Percentiles rank a stretch among this genome's conserved stretches.
phyloP scores from a whole-genome alignment of 2,888 invertebrate genomes.

The Agriotes lineatus region DNA sequence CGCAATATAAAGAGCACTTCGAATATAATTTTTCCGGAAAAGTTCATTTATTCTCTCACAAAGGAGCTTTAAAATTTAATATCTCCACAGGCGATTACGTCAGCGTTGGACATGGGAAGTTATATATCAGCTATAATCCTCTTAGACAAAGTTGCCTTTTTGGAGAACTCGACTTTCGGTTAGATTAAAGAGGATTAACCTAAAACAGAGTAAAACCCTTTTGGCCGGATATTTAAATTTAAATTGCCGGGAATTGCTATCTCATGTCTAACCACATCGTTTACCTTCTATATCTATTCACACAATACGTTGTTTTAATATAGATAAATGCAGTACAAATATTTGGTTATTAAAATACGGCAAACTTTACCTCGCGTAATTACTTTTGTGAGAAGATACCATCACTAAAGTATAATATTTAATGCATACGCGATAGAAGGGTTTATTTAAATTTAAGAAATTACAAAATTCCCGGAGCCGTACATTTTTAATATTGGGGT shows the following conservation, averaged over 20 bases:
- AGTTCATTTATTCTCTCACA: conserved; percentile 29
- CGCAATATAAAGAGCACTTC: not conserved
- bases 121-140: conserved; percentile 63
- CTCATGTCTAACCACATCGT: conserved; percentile 31
- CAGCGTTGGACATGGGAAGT: conserved; percentile 58
- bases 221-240: conserved; percentile 56
- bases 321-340: conserved; percentile 3
- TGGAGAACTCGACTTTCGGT: conserved; percentile 60
- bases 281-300: conserved; percentile 29
- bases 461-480: too few species aligned
- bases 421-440: too few species aligned
- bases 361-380: not conserved
- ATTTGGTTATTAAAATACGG: not conserved
- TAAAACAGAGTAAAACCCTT: conserved; percentile 55
- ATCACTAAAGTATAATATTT: too few species aligned
- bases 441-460: too few species aligned
- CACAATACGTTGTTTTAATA: conserved; percentile 27
- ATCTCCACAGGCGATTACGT: conserved; percentile 58
- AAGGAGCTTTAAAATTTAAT: conserved; percentile 56
- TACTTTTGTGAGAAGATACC: too few species aligned
- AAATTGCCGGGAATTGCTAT: conserved; percentile 49
- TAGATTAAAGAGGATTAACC: conserved; percentile 61
- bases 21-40: conserved; percentile 17
- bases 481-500: too few species aligned
- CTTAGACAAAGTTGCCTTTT: conserved; percentile 63